These are phyloP conservation scores for Megatriorchis doriae DNA, from an alignment of 2,113 vertebrate species.

Conservation along the genomic window DNA sequence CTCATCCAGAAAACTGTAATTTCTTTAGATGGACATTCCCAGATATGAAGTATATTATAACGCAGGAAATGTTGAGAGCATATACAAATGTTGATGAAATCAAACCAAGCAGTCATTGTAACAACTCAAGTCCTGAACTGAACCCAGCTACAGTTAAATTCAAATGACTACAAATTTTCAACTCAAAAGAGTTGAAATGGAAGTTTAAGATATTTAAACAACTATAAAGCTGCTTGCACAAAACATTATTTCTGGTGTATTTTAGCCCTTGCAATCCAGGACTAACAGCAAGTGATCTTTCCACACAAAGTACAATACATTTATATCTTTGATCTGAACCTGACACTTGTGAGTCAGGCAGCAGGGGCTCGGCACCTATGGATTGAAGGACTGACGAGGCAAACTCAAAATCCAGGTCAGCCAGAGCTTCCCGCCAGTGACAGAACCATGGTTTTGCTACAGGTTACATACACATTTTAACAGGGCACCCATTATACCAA, in stretches of 20 bases:
- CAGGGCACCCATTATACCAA: neutral
- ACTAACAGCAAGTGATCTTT: neutral
- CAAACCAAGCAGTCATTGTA: neutral
- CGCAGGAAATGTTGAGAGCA: neutral
- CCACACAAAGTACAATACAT: neutral
- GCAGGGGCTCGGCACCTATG: fast-evolving
- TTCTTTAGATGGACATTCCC: neutral
- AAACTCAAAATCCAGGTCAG: neutral
- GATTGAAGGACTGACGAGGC: neutral
- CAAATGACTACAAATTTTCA: neutral
- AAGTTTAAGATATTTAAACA: neutral
- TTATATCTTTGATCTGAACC: neutral
- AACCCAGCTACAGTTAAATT: neutral
- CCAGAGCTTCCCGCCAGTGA: neutral
- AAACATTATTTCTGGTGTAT: neutral
- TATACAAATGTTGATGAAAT: neutral
- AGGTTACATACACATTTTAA: neutral
- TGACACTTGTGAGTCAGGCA: neutral
- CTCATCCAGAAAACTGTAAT: neutral
- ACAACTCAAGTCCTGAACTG: neutral
- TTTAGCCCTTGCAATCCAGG: neutral
- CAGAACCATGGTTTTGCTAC: neutral
- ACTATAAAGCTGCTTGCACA: neutral
- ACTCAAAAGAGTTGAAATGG: neutral
- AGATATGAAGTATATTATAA: neutral